Conservation (phyloP, 2,113 vertebrate species). For the Cyprinodon tularosa region DNA sequence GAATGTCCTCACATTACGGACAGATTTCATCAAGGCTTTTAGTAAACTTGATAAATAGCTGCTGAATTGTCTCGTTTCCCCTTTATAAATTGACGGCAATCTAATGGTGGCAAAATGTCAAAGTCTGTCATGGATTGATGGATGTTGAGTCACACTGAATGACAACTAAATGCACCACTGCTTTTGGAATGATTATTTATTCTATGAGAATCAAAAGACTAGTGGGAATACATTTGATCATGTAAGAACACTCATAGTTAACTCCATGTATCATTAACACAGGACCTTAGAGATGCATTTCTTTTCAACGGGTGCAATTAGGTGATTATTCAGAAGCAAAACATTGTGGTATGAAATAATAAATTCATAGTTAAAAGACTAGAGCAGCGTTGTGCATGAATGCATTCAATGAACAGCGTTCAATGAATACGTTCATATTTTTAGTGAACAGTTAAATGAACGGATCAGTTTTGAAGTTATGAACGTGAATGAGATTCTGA, state of each 20-base stretch:
- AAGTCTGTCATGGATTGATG: slow-evolving; percentile 7
- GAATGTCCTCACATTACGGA: slow-evolving; percentile 19
- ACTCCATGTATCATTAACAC: not conserved
- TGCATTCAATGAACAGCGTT: too few species aligned
- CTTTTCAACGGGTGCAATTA: not conserved
- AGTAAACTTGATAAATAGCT: slow-evolving; percentile 23
- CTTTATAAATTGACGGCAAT: slow-evolving; percentile 25
- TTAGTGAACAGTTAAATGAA: too few species aligned
- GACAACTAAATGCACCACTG: not conserved
- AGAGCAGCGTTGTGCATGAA: too few species aligned
- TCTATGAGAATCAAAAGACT: not conserved
- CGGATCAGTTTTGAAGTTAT: too few species aligned
- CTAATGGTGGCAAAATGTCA: slow-evolving; percentile 5
- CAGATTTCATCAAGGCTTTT: slow-evolving; percentile 9
- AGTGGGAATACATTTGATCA: not conserved
- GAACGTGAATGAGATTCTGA: too few species aligned
- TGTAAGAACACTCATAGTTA: not conserved
- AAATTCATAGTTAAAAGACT: not conserved
- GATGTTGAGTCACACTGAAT: not conserved
- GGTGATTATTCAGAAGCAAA: not conserved
- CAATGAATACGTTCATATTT: too few species aligned
- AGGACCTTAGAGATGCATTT: not conserved
- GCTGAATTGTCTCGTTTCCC: slow-evolving; percentile 12
- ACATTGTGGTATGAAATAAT: not conserved
- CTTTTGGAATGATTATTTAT: slow-evolving; percentile 3